Base-by-base conservation (phyloP, 2,888 invertebrate species). In the Esperia sulphurella region DNA sequence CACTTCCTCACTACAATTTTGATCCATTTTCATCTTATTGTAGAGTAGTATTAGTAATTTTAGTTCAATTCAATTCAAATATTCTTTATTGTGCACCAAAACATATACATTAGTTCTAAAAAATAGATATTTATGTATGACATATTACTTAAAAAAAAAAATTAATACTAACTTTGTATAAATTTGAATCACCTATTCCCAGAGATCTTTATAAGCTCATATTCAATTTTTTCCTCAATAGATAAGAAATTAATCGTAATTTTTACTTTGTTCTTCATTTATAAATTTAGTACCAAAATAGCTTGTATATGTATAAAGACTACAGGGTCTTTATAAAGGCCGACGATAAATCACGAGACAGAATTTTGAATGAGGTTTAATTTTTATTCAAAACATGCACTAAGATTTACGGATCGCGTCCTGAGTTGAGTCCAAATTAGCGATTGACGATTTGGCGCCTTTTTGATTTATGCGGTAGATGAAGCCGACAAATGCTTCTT, bases 381-480 rank as follows among this genome's bases (percentile, higher is more conserved):
- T 68, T 62, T 57, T 50, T 60, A 80, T 79, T 79, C 76, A 62
- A 62, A 56, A 55, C 75, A 68, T 66, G 75, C 61, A 39, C 52
- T 46, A 64, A 59, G 63, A 68, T 67, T 68, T 71, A 66, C 52
- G 58, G 57, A 54, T 59, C 48, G 54, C 55, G 56, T 57, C 51
- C 47, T 50, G 58, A 46, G 47, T 61, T 50, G 58, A 46, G 47
- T 61, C 61, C 60, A 61, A 75, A 72, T 72, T 63, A 64, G 59
- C 55, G 57, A 50, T 54, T 61, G 58, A 54, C 51, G 57, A 57
- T 64, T 65, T 67, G 75, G 71, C 71, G 71, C 74, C 71, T 41
- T 57, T 55, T 59, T 63, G 55, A 69, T 69, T 70, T 62, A 63
- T 51, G 41, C 39, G 51, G 21, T 21, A 21, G 2, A 21, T 21